A percentile compares a stretch with the other conserved stretches of the same genome.
These are phyloP conservation scores for Mus spretus DNA, from an alignment of 2,797 vertebrate species.

Conservation along the genomic window DNA sequence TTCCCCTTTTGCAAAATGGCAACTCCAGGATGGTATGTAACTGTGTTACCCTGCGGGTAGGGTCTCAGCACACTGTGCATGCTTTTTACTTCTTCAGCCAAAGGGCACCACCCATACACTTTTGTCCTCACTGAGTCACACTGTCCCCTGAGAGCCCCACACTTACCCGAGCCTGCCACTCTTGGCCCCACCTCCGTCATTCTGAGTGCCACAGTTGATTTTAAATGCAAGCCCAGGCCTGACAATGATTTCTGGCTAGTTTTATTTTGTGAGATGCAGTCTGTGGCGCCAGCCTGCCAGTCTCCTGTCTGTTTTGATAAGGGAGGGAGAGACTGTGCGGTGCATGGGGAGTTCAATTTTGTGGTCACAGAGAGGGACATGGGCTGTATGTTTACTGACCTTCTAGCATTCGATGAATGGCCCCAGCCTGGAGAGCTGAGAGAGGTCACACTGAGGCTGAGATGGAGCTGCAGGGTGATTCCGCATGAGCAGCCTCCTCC, in stretches of 20 bases:
- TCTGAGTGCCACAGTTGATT: background rate
- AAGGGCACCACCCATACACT: background rate
- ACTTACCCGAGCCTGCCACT: background rate
- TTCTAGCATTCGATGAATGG: background rate
- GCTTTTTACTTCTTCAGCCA: accelerated
- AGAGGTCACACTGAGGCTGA: background rate
- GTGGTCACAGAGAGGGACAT: background rate
- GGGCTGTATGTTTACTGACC: background rate
- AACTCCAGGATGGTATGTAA: background rate
- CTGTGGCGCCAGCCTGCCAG: background rate
- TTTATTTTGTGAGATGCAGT: conserved; percentile 9
- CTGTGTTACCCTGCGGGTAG: background rate
- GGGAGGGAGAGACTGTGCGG: background rate
- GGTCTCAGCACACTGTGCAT: background rate
- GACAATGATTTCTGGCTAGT: conserved; percentile 10
- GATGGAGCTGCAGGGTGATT: background rate
- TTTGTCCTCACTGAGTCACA: background rate
- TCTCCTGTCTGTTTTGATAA: conserved; percentile 44
- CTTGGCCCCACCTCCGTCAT: background rate
- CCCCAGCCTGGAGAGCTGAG: background rate
- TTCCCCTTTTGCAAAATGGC: conserved; percentile 5
- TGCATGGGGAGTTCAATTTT: background rate
- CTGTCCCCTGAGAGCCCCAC: background rate
- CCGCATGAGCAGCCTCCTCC: accelerated
- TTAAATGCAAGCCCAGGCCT: conserved; percentile 4